Base-by-base conservation (phyloP, 2,113 vertebrate genomes). In the Megaceryle maxima region DNA sequence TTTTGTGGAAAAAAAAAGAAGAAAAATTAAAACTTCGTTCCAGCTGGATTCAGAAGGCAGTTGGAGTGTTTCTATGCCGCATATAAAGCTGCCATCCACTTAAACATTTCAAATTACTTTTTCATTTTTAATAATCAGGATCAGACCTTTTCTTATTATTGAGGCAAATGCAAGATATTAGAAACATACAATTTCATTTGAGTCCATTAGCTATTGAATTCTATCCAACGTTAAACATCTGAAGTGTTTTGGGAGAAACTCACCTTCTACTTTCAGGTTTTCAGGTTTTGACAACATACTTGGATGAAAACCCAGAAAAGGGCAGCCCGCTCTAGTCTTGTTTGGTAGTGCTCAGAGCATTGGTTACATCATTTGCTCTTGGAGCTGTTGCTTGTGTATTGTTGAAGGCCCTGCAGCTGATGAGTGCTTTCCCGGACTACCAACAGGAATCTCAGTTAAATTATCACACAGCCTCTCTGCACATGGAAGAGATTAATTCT, bases 401-500 rank as follows among this genome's bases (percentile, higher is more conserved):
- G 48, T 78, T 87, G 89, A 93, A 88, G 92, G 53, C 81, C 55
- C 9, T 93, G 89, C 94, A 95, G 95, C 89, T 94, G 85, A 84
- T 90, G 76, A 64, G 92, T 77, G 44, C 88, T 95, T 74, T 82
- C 94, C 88, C 31, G 1, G 92, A 73, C 93, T 74, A 93, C 95
- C 94, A 89, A 82, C 6, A 1, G 83, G 95, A 80, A 53, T 97
- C 97, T 94, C 88, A 7, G 86, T 82, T 91, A 94, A 94, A 95
- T 92, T 86, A 91, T 94, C 95, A 82, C 90, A 90, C 78, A 56
- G 78, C 39, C 88, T 91, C 87, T 86, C 46, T 92, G 95, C 98
- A 98, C 96, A 97, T 98, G 98, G 97, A 98, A 97, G 93, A 95
- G 89, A 97, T 98, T 97, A 97, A 95, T 97, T 92, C 92, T 66